Evolutionary conservation across 2,888 invertebrate genomes (phyloP), one percentile per base, ranked within the genome.

Genomic region (Hedychridium roseum): DNA sequence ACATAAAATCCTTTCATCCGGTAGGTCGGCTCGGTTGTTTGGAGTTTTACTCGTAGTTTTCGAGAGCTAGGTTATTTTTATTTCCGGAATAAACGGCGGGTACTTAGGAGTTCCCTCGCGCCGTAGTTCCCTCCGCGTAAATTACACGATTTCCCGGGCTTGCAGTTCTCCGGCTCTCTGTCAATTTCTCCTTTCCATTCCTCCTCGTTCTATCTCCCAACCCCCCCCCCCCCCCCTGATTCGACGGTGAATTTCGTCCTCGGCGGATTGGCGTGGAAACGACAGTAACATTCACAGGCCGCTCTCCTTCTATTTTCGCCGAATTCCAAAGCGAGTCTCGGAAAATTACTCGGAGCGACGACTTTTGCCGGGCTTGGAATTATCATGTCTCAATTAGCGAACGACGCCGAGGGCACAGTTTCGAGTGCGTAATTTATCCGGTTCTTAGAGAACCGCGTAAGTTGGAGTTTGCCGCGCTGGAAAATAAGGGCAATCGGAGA

Each of bases 51-150:
- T 49, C 44, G 50, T 52, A 54, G 31, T 43, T 46, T 32, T 41
- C 46, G 48, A 39, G 46, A 45, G 41, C 47, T 50, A 52, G 50
- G 42, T 39, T 53, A 45, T 37, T 64, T 66, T 58, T 58, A 57
- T 53, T 57, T 53, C 40, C 52, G 46, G 47, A 49, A 54, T 54
- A 55, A 62, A 60, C 54, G 56, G 51, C 43, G 55, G 21, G 35
- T 43, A 49, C 30, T 43, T 41, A 43, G 41, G 46, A n/a, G n/a
- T n/a, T 38, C 64, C 56, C 56, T 57, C 46, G 42, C 57, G 59
- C 57, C 45, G 56, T 54, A n/a, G n/a, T n/a, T n/a, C n/a, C n/a
- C n/a, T n/a, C n/a, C 63, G 66, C 69, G 71, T 71, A 71, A 71
- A 71, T 71, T 70, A 64, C 68, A 54, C 66, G 62, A 68, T 69